Evolutionary conservation across 2,888 invertebrate genomes (phyloP), one percentile per base, ranked within the genome.

Genomic region (Ichneumon xanthorius): DNA sequence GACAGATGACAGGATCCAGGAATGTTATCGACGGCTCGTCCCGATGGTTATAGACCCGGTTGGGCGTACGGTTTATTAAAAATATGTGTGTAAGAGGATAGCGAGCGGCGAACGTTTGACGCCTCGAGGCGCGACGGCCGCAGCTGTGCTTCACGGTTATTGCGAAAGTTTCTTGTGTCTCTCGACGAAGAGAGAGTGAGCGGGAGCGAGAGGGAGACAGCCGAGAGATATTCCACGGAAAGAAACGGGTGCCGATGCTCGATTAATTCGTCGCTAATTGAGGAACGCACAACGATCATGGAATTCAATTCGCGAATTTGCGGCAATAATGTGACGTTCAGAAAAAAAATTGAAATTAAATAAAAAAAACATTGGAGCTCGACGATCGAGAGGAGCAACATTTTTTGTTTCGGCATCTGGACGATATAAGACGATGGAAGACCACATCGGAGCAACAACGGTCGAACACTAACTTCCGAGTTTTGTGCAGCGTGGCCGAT

Each of bases 251-350:
- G 50, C 76, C 65, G 79, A 80, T 77, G 72, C 67, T 80, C 80
- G 67, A 71, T 80, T 61, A 80, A 79, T 85, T 80, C 71, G 22
- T 53, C 9, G 77, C 82, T 85, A 80, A 84, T 84, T 80, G 55
- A 84, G 70, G 33, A 73, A 84, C 45, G 79, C 50, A 53, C 45
- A 30, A 22, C 22, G 63, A 63, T 67, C 63, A 6, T 9, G 33
- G 68, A 71, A 26, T 63, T 68, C 19, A 40, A 72, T 76, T 50
- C 6, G 16, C 40, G 48, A 84, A 37, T 37, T 73, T 63, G 70
- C 61, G 63, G 50, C 22, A 48, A 68, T 72, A 30, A 50, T 40
- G 33, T 33, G 65, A 68, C 30, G 11, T 53, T n/a, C 30, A 9
- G 55, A 58, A 9, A 11, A 26, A 30, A 5, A 30, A n/a, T n/a